Conservation (phyloP, 2,797 vertebrate species). For the Anolis apletophallus region DNA sequence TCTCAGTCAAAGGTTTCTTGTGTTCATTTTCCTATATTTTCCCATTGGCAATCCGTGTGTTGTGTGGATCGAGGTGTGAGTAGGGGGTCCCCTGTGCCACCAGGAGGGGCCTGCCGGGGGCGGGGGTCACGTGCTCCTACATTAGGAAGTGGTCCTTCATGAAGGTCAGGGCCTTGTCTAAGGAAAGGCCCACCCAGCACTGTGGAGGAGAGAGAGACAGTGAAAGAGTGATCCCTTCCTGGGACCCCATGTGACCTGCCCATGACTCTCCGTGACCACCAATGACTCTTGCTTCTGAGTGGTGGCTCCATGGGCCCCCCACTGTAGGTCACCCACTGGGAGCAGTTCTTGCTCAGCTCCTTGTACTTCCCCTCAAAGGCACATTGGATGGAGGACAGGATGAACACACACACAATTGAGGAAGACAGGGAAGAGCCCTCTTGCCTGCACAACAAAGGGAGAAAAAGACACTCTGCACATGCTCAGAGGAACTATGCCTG, state of each 20-base stretch:
- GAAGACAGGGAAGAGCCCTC: background rate
- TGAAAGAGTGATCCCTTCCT: too few species aligned
- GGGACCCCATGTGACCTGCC: too few species aligned
- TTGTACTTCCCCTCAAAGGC: conserved; percentile 92
- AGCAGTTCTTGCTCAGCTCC: conserved; percentile 88
- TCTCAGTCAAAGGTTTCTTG: background rate
- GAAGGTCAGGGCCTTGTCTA: conserved; percentile 89
- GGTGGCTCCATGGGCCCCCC: conserved; percentile 59
- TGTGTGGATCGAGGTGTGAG: background rate
- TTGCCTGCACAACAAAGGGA: conserved; percentile 76
- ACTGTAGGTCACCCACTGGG: conserved; percentile 84
- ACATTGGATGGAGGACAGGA: conserved; percentile 77
- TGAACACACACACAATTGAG: conserved; percentile 87
- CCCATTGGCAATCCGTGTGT: background rate
- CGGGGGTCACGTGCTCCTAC: conserved; percentile 81
- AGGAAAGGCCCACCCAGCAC: conserved; percentile 87
- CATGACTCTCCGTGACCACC: too few species aligned
- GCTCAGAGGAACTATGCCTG: background rate
- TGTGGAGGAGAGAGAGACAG: conserved; percentile 52
- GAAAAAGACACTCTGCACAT: background rate
- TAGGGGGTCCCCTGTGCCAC: conserved; percentile 65
- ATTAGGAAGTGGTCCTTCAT: conserved; percentile 94
- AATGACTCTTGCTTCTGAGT: conserved; percentile 79
- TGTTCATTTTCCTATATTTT: background rate
- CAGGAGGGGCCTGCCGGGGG: conserved; percentile 74